A percentile compares a stretch with the other conserved stretches of the same genome.
Conservation (phyloP, 2,888 invertebrate genomes). For the Eulithis prunata region DNA sequence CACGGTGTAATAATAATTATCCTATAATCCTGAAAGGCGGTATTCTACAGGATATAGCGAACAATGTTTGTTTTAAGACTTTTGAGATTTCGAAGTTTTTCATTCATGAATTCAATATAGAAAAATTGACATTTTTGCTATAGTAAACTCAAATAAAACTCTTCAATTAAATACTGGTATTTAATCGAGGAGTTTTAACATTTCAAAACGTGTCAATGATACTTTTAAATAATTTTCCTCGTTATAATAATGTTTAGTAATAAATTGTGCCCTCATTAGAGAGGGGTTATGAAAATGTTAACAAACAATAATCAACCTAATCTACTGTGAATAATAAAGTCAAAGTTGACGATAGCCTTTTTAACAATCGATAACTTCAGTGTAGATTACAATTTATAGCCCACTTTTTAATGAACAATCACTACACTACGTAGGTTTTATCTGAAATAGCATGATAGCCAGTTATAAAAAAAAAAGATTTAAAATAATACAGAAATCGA, state of each 20-base stretch:
- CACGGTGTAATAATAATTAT: too few relatives aligned
- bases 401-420: constrained; percentile 32
- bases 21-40: too few relatives aligned
- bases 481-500: not conserved
- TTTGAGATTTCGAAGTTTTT: too few relatives aligned
- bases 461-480: constrained; percentile 8
- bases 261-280: constrained; percentile 32
- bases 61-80: too few relatives aligned
- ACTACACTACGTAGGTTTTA: not conserved
- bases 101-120: too few relatives aligned
- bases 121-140: too few relatives aligned
- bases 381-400: constrained; percentile 38
- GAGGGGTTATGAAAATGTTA: constrained; percentile 33
- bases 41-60: too few relatives aligned
- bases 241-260: not conserved
- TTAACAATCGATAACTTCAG: constrained; percentile 50
- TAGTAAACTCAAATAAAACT: too few relatives aligned
- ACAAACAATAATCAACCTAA: constrained; percentile 34
- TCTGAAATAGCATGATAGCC: constrained; percentile 13
- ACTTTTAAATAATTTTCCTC: constrained; percentile 18
- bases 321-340: constrained; percentile 52
- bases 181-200: too few relatives aligned
- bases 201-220: not conserved
- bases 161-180: too few relatives aligned
- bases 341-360: constrained; percentile 63